These are phyloP conservation scores for Congeria kusceri DNA, from an alignment of 2,888 invertebrate species.

Conservation along the genomic window DNA sequence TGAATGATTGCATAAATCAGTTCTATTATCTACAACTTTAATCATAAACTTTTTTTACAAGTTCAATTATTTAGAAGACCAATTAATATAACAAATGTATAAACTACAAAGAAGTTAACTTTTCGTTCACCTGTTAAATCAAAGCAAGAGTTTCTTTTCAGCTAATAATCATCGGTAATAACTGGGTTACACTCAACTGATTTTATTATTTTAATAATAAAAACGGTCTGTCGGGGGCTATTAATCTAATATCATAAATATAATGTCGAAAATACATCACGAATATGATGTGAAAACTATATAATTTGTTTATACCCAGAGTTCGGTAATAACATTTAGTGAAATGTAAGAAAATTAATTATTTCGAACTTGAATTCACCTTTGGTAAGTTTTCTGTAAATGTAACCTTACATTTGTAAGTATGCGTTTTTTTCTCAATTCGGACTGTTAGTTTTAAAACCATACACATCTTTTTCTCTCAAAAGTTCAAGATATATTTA, in stretches of 20 bases:
- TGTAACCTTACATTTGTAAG: too few species aligned
- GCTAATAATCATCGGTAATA: not conserved
- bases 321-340: too few species aligned
- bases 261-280: not conserved
- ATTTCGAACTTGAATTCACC: too few species aligned
- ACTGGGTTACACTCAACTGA: slow-evolving; percentile 13
- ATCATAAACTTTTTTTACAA: not conserved
- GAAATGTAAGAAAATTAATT: too few species aligned
- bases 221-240: not conserved
- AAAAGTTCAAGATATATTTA: too few species aligned
- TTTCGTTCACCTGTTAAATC: slow-evolving; percentile 22
- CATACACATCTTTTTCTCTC: too few species aligned
- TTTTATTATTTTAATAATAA: slow-evolving; percentile 19
- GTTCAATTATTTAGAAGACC: not conserved
- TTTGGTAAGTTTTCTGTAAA: too few species aligned
- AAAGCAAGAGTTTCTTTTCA: not conserved
- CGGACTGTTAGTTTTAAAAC: too few species aligned
- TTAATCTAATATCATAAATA: slow-evolving; percentile 6
- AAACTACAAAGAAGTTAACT: too few species aligned
- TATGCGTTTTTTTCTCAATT: too few species aligned
- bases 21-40: not conserved
- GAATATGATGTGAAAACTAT: too few species aligned
- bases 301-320: too few species aligned
- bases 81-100: not conserved
- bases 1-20: not conserved